Evolutionary conservation across 2,888 invertebrate species (phyloP).

Genomic region (Tachina grossa): DNA sequence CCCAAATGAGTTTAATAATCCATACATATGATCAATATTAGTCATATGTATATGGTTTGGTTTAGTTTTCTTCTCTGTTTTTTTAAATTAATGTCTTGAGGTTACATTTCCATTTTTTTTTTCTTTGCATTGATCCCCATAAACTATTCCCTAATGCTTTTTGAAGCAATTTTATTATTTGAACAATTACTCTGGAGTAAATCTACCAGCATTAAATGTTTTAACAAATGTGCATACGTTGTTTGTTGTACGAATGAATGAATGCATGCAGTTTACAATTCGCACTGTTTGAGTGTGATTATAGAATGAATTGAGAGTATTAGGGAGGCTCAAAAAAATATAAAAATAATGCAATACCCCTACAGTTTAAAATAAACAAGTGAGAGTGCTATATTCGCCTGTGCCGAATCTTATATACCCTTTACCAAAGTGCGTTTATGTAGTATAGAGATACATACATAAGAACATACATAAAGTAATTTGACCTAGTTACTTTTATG

Average conservation of each 20-base stretch:
- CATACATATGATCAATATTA: not conserved
- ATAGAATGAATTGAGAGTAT: not conserved
- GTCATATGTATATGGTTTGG: not conserved
- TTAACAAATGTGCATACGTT: constrained; percentile 39
- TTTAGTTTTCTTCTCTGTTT: not conserved
- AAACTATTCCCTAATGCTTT: constrained; percentile 26
- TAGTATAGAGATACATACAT: too few relatives aligned
- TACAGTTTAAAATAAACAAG: too few relatives aligned
- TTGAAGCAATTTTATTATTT: constrained; percentile 54
- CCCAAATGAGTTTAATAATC: too few relatives aligned
- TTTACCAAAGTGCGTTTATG: too few relatives aligned
- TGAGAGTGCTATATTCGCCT: too few relatives aligned
- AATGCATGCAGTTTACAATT: constrained; percentile 35
- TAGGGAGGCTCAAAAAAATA: constrained; percentile 15
- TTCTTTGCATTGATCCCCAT: constrained; percentile 23
- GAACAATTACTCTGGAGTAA: constrained; percentile 66
- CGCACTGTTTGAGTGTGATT: constrained; percentile 8
- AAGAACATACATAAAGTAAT: too few relatives aligned
- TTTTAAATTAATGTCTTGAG: not conserved
- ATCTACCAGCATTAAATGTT: constrained; percentile 65
- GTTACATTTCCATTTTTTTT: constrained; percentile 12
- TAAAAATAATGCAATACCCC: too few relatives aligned
- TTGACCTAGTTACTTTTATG: too few relatives aligned
- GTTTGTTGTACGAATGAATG: constrained; percentile 38
- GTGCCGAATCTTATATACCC: too few relatives aligned